Evolutionary conservation across 2,797 vertebrate species (phyloP).

Genomic region (Chelon labrosus): DNA sequence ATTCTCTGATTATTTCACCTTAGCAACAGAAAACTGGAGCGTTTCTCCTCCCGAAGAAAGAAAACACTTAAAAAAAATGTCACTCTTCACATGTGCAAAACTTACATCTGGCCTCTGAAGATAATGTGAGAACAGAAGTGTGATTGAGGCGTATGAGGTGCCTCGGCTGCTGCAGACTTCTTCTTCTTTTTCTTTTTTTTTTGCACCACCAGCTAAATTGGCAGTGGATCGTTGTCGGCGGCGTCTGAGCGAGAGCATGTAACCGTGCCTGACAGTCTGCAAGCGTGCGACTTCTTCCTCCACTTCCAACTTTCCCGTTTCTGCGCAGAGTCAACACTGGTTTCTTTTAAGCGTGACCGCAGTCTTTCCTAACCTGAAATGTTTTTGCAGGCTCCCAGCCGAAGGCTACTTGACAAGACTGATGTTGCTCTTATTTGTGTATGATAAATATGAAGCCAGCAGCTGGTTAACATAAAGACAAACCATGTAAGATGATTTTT

Average conservation of each 20-base stretch:
- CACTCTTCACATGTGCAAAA: not conserved
- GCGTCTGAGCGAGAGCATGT: no score
- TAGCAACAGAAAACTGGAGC: not conserved
- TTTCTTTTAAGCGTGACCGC: not conserved
- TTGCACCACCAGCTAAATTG: conserved; percentile 2
- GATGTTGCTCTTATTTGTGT: no score
- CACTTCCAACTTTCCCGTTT: not conserved
- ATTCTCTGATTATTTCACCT: not conserved
- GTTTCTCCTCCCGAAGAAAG: not conserved
- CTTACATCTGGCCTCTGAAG: not conserved
- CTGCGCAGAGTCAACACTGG: not conserved
- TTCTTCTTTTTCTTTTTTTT: no score
- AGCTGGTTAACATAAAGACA: not conserved
- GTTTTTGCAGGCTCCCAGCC: no score
- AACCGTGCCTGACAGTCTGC: no score
- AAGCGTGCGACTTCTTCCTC: no score
- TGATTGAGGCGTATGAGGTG: not conserved
- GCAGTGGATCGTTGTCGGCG: not conserved
- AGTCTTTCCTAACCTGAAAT: not conserved
- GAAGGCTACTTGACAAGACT: no score
- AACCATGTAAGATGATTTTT: not conserved
- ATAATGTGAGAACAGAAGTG: not conserved
- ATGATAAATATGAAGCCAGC: not conserved
- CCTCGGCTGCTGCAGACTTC: not conserved
- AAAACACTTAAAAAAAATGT: not conserved